phyloP scores from a whole-genome alignment of 2,113 vertebrate genomes.

The Pterocles gutturalis region DNA sequence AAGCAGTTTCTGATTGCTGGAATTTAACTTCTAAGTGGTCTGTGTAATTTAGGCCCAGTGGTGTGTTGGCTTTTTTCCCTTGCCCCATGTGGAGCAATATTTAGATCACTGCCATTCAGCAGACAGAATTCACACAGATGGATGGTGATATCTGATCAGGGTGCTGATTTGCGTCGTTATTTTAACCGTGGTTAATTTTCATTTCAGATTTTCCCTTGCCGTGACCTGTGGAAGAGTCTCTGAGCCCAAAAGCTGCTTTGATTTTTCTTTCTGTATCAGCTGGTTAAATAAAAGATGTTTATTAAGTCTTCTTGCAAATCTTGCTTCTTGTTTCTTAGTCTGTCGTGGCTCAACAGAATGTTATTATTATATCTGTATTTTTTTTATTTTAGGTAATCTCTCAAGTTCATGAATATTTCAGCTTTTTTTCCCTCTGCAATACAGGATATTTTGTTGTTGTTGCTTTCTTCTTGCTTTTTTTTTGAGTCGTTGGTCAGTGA shows the following conservation, averaged over 20 bases:
- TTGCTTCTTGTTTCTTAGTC: background rate
- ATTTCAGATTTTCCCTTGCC: background rate
- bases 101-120: background rate
- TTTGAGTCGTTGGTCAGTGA: background rate
- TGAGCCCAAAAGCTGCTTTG: background rate
- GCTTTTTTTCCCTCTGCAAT: background rate
- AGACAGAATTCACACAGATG: background rate
- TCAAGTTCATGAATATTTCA: background rate
- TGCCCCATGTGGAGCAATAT: background rate
- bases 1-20: background rate
- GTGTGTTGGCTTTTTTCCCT: background rate
- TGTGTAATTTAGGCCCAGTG: background rate
- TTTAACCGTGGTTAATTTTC: background rate
- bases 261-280: background rate
- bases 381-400: background rate
- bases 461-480: background rate
- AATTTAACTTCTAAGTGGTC: background rate
- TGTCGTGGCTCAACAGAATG: background rate
- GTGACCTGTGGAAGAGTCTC: background rate
- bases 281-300: background rate
- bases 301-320: background rate
- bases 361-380: background rate
- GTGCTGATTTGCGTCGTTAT: slow-evolving; percentile 17
- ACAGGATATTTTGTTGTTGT: background rate
- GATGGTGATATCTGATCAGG: background rate